Evolutionary conservation across 1,140 invertebrate genomes (phyloP).

Genomic region (Cecropterus lyciades): DNA sequence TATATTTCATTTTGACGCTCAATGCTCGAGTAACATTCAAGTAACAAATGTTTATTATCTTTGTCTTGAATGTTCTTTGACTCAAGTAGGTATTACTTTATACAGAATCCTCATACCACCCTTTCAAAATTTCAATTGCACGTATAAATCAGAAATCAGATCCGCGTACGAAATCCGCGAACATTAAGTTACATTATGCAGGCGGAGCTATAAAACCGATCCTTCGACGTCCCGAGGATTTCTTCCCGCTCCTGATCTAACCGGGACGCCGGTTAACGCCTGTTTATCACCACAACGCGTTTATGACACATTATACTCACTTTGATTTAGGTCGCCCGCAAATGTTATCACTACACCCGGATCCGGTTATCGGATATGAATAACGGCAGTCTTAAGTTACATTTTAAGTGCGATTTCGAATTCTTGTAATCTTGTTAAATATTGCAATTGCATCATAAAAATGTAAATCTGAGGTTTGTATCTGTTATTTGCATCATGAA

Average conservation of each 20-base stretch:
- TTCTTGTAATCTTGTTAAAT: too few species aligned
- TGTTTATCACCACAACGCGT: slow-evolving; percentile 58
- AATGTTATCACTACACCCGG: background rate
- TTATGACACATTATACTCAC: slow-evolving; percentile 59
- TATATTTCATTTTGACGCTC: too few species aligned
- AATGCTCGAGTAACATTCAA: too few species aligned
- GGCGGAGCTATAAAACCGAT: slow-evolving; percentile 64
- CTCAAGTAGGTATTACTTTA: too few species aligned
- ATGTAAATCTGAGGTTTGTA: too few species aligned
- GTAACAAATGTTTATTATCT: too few species aligned
- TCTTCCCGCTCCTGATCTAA: slow-evolving; percentile 55
- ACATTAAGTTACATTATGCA: slow-evolving; percentile 70
- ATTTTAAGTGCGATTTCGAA: too few species aligned
- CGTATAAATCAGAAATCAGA: slow-evolving; percentile 28
- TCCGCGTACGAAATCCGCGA: slow-evolving; percentile 17
- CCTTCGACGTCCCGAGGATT: slow-evolving; percentile 63
- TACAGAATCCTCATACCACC: slow-evolving; percentile 1
- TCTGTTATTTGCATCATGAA: too few species aligned
- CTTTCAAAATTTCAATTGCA: slow-evolving; percentile 25
- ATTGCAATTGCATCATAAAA: too few species aligned
- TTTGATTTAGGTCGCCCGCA: slow-evolving; percentile 17
- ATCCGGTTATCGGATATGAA: background rate
- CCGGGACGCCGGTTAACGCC: slow-evolving; percentile 38
- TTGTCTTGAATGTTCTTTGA: too few species aligned
- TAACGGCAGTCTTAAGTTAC: too few species aligned